Base-by-base conservation (phyloP, 2,888 invertebrate species). In the Myopa tessellatipennis region DNA sequence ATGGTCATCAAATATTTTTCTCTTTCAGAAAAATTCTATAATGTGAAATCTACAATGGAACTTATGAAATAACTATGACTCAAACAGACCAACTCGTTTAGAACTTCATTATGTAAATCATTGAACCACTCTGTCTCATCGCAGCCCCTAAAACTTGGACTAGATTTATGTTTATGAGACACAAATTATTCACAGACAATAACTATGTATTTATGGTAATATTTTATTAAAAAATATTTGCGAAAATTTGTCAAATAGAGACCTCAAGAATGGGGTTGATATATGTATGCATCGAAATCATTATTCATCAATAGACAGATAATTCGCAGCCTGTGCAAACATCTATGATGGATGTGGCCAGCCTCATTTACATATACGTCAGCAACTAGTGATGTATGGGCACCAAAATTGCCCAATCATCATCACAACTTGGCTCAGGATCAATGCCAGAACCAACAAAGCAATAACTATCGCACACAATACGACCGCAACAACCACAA, bases 341-440 rank as follows among this genome's bases (percentile, higher is more conserved):
- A 58, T 60, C 68, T 75, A 60, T 75, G 68, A 58, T 60, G 18
- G 50, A 60, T 45, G n/a, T 36, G 40, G 26, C 34, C 38, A n/a
- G 18, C 55, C 52, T 55, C 16, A 67, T 61, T 38, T 68, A 45
- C 40, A 75, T 68, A 69, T 58, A 75, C 36, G 68, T 75, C 75
- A 75, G 58, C 75, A 69, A 4, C 40, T 34, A 55, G 38, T 75
- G 75, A 75, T 75, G 38, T 40, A 75, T 75, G 40, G 26, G 8
- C 26, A 16, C 60, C 50, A 26, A 75, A 75, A 75, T 75, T 75
- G 75, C 75, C 75, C 75, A 75, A 75, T 75, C 75, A 75, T 68
- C 68, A 40, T 68, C 58, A 68, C 7, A 36, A 52, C 16, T 36
- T 6, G 52, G 26, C 14, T 36, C 50, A 45, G 65, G 36, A 34